Evolutionary conservation across 1,140 invertebrate species (phyloP), one percentile per base, ranked within the genome.

Genomic region (Drosophila aff.): DNA sequence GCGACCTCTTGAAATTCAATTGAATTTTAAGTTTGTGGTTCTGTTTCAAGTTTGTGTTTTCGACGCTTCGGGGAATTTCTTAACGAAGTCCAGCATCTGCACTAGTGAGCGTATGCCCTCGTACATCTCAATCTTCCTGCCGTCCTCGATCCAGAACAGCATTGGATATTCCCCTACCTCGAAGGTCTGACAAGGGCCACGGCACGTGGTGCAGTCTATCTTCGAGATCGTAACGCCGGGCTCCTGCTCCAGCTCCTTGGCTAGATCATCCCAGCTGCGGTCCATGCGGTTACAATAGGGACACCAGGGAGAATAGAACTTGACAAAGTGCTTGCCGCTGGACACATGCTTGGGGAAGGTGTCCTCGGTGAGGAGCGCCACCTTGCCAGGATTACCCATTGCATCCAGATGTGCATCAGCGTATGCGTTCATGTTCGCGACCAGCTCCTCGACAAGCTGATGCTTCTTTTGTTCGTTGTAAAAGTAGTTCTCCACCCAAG

Each of bases 271-370:
- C 96, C 96, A 97, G 0, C 94, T 94, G 40, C 96, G 96, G 1
- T 96, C 95, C 76, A 97, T 93, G 91, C 94, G 96, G 94, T 96
- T 71, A 87, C 97, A 97, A 92, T 97, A 96, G 16, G 96, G 96
- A 93, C 97, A 97, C 97, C 97, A 97, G 1, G 97, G 96, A 18
- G 96, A 96, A 93, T 96, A 97, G 93, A 97, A 97, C 81, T 97
- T 97, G 26, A 98, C 94, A 93, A 98, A 98, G 91, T 97, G 95
- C 75, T 95, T 94, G 62, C 96, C 96, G 16, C 80, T 92, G 23
- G 94, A 92, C 1, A 97, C 93, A 74, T 95, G 94, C 36, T 95
- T 93, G 49, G 95, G 93, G 83, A 97, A 49, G 23, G 21, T 23
- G 9, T 62, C 7, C 13, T 47, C 46, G 21, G 44, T 47, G 21